Base-by-base conservation (phyloP, 2,888 invertebrate species). In the Serripes groenlandicus region DNA sequence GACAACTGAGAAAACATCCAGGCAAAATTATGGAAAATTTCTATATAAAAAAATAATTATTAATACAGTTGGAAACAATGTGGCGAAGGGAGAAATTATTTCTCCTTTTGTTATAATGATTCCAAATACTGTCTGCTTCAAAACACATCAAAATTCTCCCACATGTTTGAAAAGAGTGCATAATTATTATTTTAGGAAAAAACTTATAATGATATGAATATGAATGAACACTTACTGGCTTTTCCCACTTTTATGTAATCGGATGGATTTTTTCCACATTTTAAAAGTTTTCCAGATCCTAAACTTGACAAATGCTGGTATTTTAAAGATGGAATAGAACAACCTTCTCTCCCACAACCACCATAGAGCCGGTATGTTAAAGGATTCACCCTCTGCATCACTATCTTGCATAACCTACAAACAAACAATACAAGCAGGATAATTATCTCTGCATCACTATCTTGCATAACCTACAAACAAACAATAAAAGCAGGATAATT, bases 311-410 rank as follows among this genome's bases (percentile, higher is more conserved):
- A 94, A 94, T 26, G 93, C 92, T 5, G 92, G 91, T 21, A 93
- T 82, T 21, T 91, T 71, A 71, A 90, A 86, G 62, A 94, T 92
- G 80, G 85, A 85, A 75, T 92, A 89, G 75, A 93, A 94, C 21
- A 93, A 89, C 23, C 93, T 83, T 54, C 91, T 82, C 77, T 94
- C 94, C 93, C 93, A 94, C 54, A 94, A 81, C 94, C 94, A 94
- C 90, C 92, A 92, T 35, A 94, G 83, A 3, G 90, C 91, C 5
- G 93, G 92, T 0, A 92, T 94, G 54, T 89, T 89, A 64, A 81
- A 86, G 0, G 91, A 90, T 49, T 91, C 90, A 21, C 91, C 89
- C 54, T 88, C 86, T 5, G 83, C 82, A 62, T 90, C 73, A 5
- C 32, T 37, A 54, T 82, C 81, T 81, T 92, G 91, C 69, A 90